Conservation (phyloP, 2,113 vertebrate species). For the Dicerorhinus sumatrensis region DNA sequence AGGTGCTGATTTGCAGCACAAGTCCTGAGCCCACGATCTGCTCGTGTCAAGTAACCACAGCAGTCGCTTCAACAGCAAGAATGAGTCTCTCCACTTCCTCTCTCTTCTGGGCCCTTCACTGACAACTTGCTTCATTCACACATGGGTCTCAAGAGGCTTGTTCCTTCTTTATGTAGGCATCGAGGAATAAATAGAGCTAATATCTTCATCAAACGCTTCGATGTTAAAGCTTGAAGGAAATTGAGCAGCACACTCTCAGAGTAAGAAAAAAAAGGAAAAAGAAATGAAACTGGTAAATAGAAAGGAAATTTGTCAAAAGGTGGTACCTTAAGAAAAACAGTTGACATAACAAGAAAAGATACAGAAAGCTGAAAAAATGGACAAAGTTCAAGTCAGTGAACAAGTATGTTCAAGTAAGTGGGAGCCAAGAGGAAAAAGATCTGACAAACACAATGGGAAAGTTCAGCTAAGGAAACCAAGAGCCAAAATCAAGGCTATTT, state of each 20-base stretch:
- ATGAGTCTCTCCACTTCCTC: background rate
- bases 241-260: background rate
- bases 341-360: background rate
- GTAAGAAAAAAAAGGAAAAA: conserved; percentile 34
- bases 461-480: background rate
- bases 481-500: background rate
- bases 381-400: background rate
- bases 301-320: conserved; percentile 35
- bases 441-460: background rate
- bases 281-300: background rate
- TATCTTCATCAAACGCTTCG: background rate
- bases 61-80: background rate
- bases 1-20: background rate
- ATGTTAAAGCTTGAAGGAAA: conserved; percentile 56
- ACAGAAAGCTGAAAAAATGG: background rate
- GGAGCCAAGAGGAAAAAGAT: background rate
- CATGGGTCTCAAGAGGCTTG: background rate
- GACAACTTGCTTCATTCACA: background rate
- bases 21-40: fast-evolving
- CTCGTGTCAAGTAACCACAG: background rate
- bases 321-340: background rate
- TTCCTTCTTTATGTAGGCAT: background rate
- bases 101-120: background rate
- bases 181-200: conserved; percentile 28
- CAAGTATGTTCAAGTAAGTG: background rate